Evolutionary conservation across 2,888 invertebrate genomes (phyloP).

Genomic region (Holacanthella duospinosa): DNA sequence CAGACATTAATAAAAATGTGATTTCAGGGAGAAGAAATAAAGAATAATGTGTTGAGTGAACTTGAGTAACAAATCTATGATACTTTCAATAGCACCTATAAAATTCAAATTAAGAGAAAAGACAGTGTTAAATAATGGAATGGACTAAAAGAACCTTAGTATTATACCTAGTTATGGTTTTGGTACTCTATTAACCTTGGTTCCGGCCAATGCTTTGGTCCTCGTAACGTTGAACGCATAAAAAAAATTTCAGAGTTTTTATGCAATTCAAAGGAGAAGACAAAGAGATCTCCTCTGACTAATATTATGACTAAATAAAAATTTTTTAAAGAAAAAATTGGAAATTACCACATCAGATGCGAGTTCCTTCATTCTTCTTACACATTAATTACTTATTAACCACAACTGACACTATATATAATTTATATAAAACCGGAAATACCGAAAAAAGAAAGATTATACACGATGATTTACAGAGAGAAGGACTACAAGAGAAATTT

Average conservation of each 20-base stretch:
- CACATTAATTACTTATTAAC: neutral
- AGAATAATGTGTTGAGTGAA: no score
- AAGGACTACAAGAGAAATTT: slow-evolving; percentile 15
- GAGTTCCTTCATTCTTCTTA: slow-evolving; percentile 21
- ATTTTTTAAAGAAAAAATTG: no score
- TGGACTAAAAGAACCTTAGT: no score
- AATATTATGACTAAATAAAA: neutral
- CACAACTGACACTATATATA: neutral
- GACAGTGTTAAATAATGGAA: no score
- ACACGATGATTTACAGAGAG: slow-evolving; percentile 18
- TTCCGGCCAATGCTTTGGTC: slow-evolving; percentile 1
- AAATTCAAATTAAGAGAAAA: no score
- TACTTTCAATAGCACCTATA: no score
- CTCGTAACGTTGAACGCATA: neutral
- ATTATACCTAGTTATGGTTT: no score
- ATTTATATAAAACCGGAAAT: neutral
- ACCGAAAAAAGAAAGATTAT: neutral
- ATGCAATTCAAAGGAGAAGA: neutral
- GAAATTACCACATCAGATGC: slow-evolving; percentile 22
- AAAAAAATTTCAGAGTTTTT: neutral
- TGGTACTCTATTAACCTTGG: slow-evolving; percentile 7
- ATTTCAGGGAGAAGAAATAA: no score
- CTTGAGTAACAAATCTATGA: no score
- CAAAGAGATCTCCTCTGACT: neutral
- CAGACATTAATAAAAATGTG: no score